Percentiles rank a stretch among this genome's conserved stretches.
phyloP scores from a whole-genome alignment of 2,797 vertebrate genomes.

The Urocyon cinereoargenteus region DNA sequence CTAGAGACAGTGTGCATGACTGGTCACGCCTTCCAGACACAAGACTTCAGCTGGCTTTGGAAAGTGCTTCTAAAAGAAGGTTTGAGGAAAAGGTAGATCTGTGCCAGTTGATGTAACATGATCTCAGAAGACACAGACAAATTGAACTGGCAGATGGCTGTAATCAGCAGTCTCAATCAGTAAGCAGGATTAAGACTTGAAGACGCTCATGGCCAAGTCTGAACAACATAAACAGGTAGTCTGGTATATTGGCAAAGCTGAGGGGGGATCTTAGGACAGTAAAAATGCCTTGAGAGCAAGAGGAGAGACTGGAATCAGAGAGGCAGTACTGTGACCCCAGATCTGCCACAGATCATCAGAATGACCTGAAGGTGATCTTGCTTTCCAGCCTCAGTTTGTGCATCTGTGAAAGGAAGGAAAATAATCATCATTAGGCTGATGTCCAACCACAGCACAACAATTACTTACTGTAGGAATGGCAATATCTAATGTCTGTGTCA shows the following conservation, averaged over 20 bases:
- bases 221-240: neutral
- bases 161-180: neutral
- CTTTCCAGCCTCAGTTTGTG: neutral
- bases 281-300: neutral
- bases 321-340: too few relatives aligned
- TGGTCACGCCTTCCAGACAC: accelerated
- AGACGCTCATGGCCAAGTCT: neutral
- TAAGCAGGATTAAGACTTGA: neutral
- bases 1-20: neutral
- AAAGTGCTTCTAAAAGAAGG: neutral
- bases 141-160: neutral
- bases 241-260: neutral
- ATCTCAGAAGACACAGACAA: neutral
- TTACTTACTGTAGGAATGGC: neutral
- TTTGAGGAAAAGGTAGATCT: neutral
- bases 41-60: neutral
- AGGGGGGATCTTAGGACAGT: neutral
- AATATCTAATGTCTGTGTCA: neutral
- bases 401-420: neutral
- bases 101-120: neutral
- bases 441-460: neutral
- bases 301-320: neutral
- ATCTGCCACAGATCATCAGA: too few relatives aligned
- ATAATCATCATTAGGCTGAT: neutral
- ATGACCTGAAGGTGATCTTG: neutral